Evolutionary conservation across 2,888 invertebrate species (phyloP), one percentile per base, ranked within the genome.

Genomic region (Hemaris fuciformis): DNA sequence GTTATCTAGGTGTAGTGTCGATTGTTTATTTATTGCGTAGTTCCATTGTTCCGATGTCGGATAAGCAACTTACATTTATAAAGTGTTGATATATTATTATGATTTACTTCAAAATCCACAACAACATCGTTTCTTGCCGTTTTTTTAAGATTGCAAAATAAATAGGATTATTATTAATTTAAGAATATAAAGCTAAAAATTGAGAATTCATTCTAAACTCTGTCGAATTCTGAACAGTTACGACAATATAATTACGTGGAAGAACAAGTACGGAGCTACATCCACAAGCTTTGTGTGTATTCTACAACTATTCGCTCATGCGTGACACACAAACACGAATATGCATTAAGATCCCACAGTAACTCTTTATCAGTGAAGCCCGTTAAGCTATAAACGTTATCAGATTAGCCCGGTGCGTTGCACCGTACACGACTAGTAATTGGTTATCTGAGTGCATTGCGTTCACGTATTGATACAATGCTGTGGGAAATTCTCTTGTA

Each of bases 371-470:
- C 62, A 64, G 46, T 66, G 67, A 68, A 72, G 67, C 66, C 70
- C 64, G 67, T 62, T 48, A 60, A 69, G 69, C 65, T 69, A 74
- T 74, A 69, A 71, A 66, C 64, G 61, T 72, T 78, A 77, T 78
- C 78, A 70, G 78, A 78, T 77, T 69, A 71, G 58, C 62, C 59
- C 27, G 63, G 74, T 69, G 61, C 70, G 60, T 74, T 77, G 72
- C 76, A 75, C 76, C 70, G 73, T 38, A 23, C 25, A 13, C 46
- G 38, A 18, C 48, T 48, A 20, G 48, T 60, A 60, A 48, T 60
- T 41, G 53, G 25, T 60, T 48, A 60, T 38, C 48, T 10, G 31
- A 31, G 18, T 31, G 18, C 53, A 53, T 53, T 31, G 57, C 57
- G 31, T 57, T 41, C 25, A 25, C 5, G 25, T 60, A 25, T 53